A percentile compares a stretch with the other conserved stretches of the same genome.
Evolutionary conservation across 1,140 invertebrate genomes (phyloP).

Genomic region (Oryctes rhinoceros): DNA sequence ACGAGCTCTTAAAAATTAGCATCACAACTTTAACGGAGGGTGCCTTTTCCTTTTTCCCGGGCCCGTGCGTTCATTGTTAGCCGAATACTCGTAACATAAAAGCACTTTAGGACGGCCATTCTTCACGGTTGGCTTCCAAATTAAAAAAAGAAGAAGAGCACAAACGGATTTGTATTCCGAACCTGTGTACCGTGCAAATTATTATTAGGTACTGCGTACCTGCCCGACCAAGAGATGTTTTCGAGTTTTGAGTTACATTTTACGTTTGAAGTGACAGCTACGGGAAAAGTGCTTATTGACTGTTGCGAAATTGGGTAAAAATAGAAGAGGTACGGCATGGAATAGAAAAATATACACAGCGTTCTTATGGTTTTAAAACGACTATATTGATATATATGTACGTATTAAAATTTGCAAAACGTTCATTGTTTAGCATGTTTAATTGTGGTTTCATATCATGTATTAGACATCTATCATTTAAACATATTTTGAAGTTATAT

Average conservation of each 20-base stretch:
- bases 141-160: neutral
- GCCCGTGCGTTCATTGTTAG: neutral
- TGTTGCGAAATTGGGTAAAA: constrained; percentile 8
- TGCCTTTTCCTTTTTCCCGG: neutral
- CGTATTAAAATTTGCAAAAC: no score
- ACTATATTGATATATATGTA: no score
- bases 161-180: constrained; percentile 3
- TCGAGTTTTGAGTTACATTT: constrained; percentile 24
- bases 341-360: neutral
- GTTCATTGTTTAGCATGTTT: no score
- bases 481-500: no score
- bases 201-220: neutral
- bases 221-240: neutral
- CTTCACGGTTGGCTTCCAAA: neutral
- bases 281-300: neutral
- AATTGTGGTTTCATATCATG: no score
- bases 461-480: no score
- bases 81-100: neutral
- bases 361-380: neutral
- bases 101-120: neutral
- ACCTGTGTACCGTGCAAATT: constrained; percentile 9
- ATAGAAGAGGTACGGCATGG: neutral
- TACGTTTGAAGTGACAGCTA: constrained; percentile 20
- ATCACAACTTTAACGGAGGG: neutral
- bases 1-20: neutral